phyloP scores from a whole-genome alignment of 2,113 vertebrate genomes.

The Dicaeum eximium region DNA sequence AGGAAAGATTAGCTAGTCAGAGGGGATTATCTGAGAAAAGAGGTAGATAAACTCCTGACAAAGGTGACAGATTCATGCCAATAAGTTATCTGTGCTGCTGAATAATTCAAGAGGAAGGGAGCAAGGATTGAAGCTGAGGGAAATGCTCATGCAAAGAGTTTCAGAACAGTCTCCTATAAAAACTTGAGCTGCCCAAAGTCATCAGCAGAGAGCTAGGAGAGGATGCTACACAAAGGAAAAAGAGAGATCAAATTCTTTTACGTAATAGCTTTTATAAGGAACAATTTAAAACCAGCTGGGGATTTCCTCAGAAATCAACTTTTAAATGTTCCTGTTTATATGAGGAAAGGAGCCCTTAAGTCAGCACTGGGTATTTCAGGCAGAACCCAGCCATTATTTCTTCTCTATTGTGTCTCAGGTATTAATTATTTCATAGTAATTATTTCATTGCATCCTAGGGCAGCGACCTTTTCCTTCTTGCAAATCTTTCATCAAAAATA shows the following conservation, averaged over 20 bases:
- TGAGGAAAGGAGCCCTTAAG: background rate
- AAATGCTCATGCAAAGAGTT: background rate
- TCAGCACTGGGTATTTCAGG: background rate
- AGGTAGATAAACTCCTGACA: slow-evolving; percentile 33
- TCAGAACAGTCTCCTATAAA: background rate
- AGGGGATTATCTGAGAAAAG: slow-evolving; percentile 17
- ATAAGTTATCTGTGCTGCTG: slow-evolving; percentile 32
- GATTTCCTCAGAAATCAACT: background rate
- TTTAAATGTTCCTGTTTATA: background rate
- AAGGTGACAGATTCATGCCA: slow-evolving; percentile 45
- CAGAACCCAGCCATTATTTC: background rate
- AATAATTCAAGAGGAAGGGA: slow-evolving; percentile 35
- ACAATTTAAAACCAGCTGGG: background rate
- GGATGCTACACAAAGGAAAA: background rate
- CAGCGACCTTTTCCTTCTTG: slow-evolving; percentile 2
- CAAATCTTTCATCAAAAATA: slow-evolving; percentile 34
- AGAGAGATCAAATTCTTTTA: background rate
- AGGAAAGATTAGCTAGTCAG: slow-evolving; percentile 32
- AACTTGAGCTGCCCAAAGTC: background rate
- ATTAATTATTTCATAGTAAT: slow-evolving; percentile 69
- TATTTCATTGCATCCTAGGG: slow-evolving; percentile 43
- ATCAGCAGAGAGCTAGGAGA: background rate
- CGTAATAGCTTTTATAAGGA: background rate
- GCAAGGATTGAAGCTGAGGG: background rate
- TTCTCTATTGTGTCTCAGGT: background rate